Evolutionary conservation across 2,888 invertebrate genomes (phyloP).

Genomic region (Erannis defoliaria): DNA sequence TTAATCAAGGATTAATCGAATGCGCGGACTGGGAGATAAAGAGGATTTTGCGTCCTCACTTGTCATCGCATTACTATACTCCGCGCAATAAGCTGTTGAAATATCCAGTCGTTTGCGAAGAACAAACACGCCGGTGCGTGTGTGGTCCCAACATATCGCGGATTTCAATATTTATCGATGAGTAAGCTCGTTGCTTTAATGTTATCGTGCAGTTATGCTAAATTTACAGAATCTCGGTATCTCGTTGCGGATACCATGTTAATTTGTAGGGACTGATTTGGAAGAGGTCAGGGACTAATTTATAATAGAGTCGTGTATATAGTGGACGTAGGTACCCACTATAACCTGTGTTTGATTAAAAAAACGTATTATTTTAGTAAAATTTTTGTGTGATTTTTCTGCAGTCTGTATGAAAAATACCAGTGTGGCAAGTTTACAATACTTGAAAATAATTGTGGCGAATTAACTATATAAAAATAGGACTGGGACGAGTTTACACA

Average conservation of each 20-base stretch:
- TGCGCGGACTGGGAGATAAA: conserved; percentile 56
- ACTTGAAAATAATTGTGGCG: no score
- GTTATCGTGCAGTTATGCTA: conserved; percentile 66
- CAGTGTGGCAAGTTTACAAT: no score
- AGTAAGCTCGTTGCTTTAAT: conserved; percentile 61
- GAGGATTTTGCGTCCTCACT: conserved; percentile 61
- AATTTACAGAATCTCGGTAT: conserved; percentile 39
- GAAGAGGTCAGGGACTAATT: conserved; percentile 16
- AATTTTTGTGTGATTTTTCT: no score
- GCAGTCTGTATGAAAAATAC: no score
- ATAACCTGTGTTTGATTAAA: no score
- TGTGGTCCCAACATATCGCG: conserved; percentile 73
- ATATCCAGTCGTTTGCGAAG: conserved; percentile 58
- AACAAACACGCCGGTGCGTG: conserved; percentile 66
- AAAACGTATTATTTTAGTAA: no score
- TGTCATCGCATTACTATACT: conserved; percentile 59
- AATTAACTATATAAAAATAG: no score
- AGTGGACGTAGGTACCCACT: no score
- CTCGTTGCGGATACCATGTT: conserved; percentile 26
- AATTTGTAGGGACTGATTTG: conserved; percentile 34
- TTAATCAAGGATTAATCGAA: conserved; percentile 75
- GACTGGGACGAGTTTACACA: no score
- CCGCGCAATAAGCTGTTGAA: conserved; percentile 65
- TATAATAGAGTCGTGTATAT: no score
- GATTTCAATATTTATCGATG: conserved; percentile 78